Evolutionary conservation across 2,888 invertebrate species (phyloP).

Genomic region (Reticulitermes lucifugus): DNA sequence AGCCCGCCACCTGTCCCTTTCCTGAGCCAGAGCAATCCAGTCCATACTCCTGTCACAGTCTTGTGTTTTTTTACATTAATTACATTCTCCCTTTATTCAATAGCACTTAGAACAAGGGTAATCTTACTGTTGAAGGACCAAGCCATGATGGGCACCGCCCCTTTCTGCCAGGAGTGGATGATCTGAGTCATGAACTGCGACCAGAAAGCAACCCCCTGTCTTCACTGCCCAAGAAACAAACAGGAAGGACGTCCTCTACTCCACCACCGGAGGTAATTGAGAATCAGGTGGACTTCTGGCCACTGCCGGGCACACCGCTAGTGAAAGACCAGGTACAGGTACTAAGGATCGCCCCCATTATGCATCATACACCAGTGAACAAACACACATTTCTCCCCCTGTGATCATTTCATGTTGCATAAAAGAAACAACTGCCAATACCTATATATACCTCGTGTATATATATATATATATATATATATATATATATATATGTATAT

Average conservation of each 20-base stretch:
- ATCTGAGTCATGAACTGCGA: slow-evolving; percentile 75
- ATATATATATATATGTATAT: too few species aligned
- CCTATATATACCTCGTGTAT: too few species aligned
- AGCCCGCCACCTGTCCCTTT: too few species aligned
- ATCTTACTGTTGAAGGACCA: slow-evolving; percentile 25
- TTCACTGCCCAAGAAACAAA: slow-evolving; percentile 22
- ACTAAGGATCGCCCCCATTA: slow-evolving; percentile 47
- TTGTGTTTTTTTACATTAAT: too few species aligned
- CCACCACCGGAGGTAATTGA: slow-evolving; percentile 44
- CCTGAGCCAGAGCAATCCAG: too few species aligned
- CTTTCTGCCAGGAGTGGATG: slow-evolving; percentile 66
- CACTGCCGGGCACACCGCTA: slow-evolving; percentile 58
- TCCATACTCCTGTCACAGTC: too few species aligned
- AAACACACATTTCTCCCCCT: background rate
- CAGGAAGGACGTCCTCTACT: slow-evolving; percentile 48
- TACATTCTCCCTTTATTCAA: too few species aligned
- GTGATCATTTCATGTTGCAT: background rate
- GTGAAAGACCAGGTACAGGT: slow-evolving; percentile 59
- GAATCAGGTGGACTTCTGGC: slow-evolving; percentile 55
- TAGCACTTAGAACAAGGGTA: too few species aligned
- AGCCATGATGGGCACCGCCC: slow-evolving; percentile 65
- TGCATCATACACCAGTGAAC: background rate
- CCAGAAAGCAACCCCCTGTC: slow-evolving; percentile 60
- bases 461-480: too few species aligned
- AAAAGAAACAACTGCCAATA: too few species aligned